Conservation (phyloP, 2,888 invertebrate genomes). For the Dendrolimus houi region DNA sequence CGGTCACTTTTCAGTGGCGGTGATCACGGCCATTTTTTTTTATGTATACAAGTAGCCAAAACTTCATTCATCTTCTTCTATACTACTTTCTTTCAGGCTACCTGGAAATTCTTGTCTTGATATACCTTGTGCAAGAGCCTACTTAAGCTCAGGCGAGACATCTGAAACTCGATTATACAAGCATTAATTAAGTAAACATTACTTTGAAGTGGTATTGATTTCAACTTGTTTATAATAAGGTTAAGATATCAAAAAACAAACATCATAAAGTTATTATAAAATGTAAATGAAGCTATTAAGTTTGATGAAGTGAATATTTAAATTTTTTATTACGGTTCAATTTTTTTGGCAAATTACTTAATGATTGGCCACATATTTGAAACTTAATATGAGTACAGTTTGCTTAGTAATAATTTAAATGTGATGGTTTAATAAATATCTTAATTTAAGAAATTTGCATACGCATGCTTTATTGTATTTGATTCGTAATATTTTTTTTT, state of each 20-base stretch:
- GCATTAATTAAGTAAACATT: neutral
- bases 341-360: neutral
- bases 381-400: neutral
- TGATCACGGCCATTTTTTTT: no score
- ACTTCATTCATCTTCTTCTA: no score
- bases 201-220: neutral
- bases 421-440: neutral
- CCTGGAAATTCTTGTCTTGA: no score
- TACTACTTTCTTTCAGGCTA: no score
- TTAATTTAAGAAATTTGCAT: neutral
- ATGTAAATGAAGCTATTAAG: neutral
- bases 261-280: neutral
- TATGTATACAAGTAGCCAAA: no score
- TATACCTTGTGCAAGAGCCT: no score
- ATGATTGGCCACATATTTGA: neutral
- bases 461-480: neutral
- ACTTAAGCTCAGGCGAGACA: no score
- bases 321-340: neutral
- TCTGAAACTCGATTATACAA: no score
- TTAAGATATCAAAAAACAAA: neutral
- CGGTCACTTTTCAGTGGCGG: no score
- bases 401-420: neutral
- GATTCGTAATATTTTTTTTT: no score
- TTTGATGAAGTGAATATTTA: neutral
- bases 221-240: neutral